phyloP scores from a whole-genome alignment of 2,888 invertebrate species.

The Entomobrya proxima region DNA sequence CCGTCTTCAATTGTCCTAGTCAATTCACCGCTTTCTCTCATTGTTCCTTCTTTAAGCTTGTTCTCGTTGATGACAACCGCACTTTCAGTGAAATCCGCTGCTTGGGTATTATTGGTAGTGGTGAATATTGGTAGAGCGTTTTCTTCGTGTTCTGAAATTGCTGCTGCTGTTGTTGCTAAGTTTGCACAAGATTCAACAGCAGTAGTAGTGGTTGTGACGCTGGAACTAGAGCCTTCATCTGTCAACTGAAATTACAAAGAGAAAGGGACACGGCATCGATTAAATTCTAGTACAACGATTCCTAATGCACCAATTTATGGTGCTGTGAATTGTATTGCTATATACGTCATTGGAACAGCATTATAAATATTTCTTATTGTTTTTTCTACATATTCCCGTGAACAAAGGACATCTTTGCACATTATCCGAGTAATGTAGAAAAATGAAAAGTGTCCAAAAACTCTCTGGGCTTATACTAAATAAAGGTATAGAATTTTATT shows the following conservation, averaged over 20 bases:
- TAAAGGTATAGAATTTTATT: no score
- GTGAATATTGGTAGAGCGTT: slow-evolving; percentile 12
- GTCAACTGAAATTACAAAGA: slow-evolving; percentile 73
- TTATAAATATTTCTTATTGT: no score
- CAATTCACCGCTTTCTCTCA: slow-evolving; percentile 23
- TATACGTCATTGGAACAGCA: no score
- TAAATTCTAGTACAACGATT: slow-evolving; percentile 3
- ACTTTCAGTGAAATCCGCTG: slow-evolving; percentile 21
- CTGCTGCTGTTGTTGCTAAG: slow-evolving; percentile 30
- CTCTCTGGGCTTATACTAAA: no score
- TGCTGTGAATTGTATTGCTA: no score
- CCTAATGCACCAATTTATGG: no score
- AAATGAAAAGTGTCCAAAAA: no score
- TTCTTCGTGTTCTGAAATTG: not conserved
- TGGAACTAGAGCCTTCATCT: slow-evolving; percentile 72
- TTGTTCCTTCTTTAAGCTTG: slow-evolving; percentile 7
- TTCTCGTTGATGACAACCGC: not conserved
- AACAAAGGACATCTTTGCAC: no score
- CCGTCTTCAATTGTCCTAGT: slow-evolving; percentile 9
- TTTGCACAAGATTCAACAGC: slow-evolving; percentile 31
- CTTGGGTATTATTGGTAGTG: no score
- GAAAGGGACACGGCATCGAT: slow-evolving; percentile 11
- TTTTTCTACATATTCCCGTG: no score
- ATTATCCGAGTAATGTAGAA: no score
- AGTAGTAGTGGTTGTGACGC: slow-evolving; percentile 46